These are phyloP conservation scores for Pithys albifrons DNA, from an alignment of 2,113 vertebrate species.

Conservation along the genomic window DNA sequence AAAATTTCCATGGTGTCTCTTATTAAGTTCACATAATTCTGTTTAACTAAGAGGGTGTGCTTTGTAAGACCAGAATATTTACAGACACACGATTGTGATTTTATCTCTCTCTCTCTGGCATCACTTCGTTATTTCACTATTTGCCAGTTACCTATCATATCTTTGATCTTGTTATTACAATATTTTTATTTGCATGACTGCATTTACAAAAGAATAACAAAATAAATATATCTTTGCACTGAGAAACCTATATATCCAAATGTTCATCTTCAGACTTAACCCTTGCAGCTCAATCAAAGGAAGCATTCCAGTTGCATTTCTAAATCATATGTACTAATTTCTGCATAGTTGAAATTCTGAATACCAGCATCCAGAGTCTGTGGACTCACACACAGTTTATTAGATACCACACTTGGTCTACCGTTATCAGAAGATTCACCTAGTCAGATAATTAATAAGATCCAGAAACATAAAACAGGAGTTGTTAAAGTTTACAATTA, in stretches of 20 bases:
- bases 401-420: background rate
- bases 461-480: constrained; percentile 67
- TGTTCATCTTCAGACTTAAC: background rate
- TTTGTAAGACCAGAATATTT: background rate
- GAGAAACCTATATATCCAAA: background rate
- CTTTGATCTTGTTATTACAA: background rate
- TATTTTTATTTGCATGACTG: background rate
- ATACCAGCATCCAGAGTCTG: background rate
- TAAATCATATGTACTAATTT: background rate
- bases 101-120: constrained; percentile 3
- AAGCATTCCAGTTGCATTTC: background rate
- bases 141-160: background rate
- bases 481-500: constrained; percentile 73
- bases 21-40: background rate
- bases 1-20: background rate
- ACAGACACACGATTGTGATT: background rate
- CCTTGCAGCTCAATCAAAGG: background rate
- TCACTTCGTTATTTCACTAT: background rate
- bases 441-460: constrained; percentile 74
- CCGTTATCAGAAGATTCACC: constrained; percentile 43
- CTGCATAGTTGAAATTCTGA: background rate
- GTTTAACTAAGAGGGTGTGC: background rate
- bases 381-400: background rate
- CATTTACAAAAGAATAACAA: constrained; percentile 16
- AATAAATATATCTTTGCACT: background rate